Conservation (phyloP, 2,113 vertebrate genomes). For the Pelmatolapia mariae region DNA sequence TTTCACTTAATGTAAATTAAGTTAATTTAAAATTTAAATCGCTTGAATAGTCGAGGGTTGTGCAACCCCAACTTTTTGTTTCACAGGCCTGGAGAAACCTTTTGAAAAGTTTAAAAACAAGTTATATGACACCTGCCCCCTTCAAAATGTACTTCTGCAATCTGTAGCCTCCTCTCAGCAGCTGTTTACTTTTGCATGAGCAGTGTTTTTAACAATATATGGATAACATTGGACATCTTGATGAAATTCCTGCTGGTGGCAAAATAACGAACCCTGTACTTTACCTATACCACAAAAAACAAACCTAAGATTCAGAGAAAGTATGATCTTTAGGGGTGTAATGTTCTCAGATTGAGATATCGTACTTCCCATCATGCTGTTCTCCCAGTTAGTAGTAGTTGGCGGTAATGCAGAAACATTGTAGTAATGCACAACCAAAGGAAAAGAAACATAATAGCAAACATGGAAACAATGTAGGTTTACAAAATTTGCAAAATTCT, state of each 20-base stretch:
- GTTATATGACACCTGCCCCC: neutral
- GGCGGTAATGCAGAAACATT: neutral
- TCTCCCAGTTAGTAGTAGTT: neutral
- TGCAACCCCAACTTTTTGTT: neutral
- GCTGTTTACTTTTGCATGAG: neutral
- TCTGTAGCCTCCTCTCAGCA: neutral
- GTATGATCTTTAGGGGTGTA: neutral
- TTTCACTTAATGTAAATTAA: neutral
- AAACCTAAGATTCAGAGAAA: neutral
- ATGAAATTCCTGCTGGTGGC: neutral
- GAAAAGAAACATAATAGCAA: neutral
- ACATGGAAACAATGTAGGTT: neutral
- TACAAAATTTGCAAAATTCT: neutral
- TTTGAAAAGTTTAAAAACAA: neutral
- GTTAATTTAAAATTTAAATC: neutral
- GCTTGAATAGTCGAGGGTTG: neutral
- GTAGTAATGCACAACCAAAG: neutral
- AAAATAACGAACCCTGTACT: neutral
- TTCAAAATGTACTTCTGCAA: neutral
- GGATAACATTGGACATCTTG: neutral
- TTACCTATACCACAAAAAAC: neutral
- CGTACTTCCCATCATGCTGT: neutral
- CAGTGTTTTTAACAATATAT: neutral
- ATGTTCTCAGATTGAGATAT: neutral
- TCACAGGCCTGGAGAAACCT: neutral